Conservation (phyloP, 2,888 invertebrate genomes). For the Morpho helenor region DNA sequence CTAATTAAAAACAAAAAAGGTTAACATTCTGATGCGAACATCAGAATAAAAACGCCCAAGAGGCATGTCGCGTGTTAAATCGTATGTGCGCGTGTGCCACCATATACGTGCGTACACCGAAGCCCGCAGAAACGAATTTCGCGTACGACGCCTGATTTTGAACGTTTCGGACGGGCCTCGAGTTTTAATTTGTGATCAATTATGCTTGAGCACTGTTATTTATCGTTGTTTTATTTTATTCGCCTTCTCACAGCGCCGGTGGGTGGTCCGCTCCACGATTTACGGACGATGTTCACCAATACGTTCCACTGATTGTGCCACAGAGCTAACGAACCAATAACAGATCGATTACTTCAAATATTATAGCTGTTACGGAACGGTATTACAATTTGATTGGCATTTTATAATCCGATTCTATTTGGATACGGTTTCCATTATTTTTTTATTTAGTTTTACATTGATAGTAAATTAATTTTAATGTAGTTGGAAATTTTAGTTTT, state of each 20-base stretch:
- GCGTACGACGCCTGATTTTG: slow-evolving; percentile 66
- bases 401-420: slow-evolving; percentile 20
- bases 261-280: slow-evolving; percentile 77
- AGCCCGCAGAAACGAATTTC: slow-evolving; percentile 57
- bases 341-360: slow-evolving; percentile 26
- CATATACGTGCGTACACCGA: slow-evolving; percentile 30
- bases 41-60: slow-evolving; percentile 1
- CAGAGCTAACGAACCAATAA: slow-evolving; percentile 34
- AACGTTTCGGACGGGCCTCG: slow-evolving; percentile 73
- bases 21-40: slow-evolving; percentile 2
- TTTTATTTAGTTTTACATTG: slow-evolving; percentile 5
- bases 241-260: slow-evolving; percentile 69
- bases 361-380: slow-evolving; percentile 21
- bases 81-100: slow-evolving; percentile 22
- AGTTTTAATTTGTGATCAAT: slow-evolving; percentile 80
- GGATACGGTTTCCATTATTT: slow-evolving; percentile 10
- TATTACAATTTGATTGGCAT: slow-evolving; percentile 23
- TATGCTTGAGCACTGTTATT: slow-evolving; percentile 77
- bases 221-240: slow-evolving; percentile 78
- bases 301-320: slow-evolving; percentile 68
- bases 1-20: slow-evolving; percentile 1
- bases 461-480: slow-evolving; percentile 5
- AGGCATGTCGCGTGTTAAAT: slow-evolving; percentile 18
- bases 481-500: background rate
- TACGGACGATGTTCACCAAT: slow-evolving; percentile 66